Evolutionary conservation across 2,888 invertebrate genomes (phyloP).

Genomic region (Tiphia femorata): DNA sequence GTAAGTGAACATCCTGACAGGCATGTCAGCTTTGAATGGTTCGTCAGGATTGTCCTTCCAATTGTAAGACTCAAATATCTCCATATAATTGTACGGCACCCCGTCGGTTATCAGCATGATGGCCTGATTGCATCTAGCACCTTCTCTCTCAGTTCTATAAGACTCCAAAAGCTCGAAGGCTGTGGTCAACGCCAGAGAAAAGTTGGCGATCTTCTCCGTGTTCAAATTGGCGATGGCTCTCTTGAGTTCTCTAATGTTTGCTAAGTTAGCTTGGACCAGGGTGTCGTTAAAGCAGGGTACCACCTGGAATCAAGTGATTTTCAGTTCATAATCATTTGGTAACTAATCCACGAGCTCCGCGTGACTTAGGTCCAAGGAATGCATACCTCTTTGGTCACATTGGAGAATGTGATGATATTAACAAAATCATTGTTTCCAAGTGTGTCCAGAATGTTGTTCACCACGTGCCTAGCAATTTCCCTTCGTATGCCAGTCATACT

Average conservation of each 20-base stretch:
- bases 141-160: slow-evolving; percentile 75
- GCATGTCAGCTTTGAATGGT: slow-evolving; percentile 71
- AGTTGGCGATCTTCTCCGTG: slow-evolving; percentile 93
- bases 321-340: too few species aligned
- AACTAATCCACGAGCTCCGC: background rate
- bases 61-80: slow-evolving; percentile 92
- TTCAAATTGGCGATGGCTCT: slow-evolving; percentile 82
- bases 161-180: slow-evolving; percentile 89
- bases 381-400: slow-evolving; percentile 79
- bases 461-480: slow-evolving; percentile 91
- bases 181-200: slow-evolving; percentile 87
- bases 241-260: slow-evolving; percentile 86
- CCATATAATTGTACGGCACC: slow-evolving; percentile 93
- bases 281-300: slow-evolving; percentile 92
- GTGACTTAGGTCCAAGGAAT: background rate
- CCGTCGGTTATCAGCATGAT: slow-evolving; percentile 99
- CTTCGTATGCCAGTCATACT: slow-evolving; percentile 91
- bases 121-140: slow-evolving; percentile 87
- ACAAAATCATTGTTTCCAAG: slow-evolving; percentile 98
- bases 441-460: slow-evolving; percentile 92
- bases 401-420: slow-evolving; percentile 93
- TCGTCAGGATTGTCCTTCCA: slow-evolving; percentile 78
- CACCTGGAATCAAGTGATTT: slow-evolving; percentile 43
- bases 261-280: slow-evolving; percentile 91
- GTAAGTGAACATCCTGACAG: slow-evolving; percentile 97